Conservation (phyloP, 1,140 invertebrate genomes). For the Chrysomallon squamiferum region DNA sequence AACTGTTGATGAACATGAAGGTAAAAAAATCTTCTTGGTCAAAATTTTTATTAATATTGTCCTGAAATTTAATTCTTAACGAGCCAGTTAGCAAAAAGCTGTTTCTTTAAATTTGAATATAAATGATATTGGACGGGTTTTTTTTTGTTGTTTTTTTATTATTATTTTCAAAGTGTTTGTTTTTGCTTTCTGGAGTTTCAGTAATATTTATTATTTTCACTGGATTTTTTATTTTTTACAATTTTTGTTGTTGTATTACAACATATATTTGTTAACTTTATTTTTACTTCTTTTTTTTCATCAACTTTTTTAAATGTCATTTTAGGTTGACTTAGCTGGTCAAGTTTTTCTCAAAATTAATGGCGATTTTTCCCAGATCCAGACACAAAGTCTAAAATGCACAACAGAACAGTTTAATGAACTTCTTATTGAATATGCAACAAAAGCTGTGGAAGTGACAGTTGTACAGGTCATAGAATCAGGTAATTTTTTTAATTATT, state of each 20-base stretch:
- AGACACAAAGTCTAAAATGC: constrained; percentile 25
- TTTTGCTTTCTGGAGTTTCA: too few species aligned
- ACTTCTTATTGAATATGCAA: constrained; percentile 54
- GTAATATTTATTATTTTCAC: too few species aligned
- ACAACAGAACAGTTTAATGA: constrained; percentile 49
- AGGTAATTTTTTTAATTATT: neutral
- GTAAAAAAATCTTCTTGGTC: constrained; percentile 35
- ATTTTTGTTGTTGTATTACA: too few species aligned
- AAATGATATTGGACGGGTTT: too few species aligned
- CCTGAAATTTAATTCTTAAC: too few species aligned
- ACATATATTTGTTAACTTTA: too few species aligned
- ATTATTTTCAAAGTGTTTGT: too few species aligned
- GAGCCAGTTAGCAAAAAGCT: too few species aligned
- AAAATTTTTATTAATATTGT: too few species aligned
- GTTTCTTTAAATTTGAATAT: neutral
- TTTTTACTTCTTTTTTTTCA: too few species aligned
- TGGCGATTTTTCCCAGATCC: constrained; percentile 36
- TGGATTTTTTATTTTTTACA: too few species aligned
- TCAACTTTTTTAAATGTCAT: too few species aligned
- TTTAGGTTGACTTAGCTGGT: constrained; percentile 53
- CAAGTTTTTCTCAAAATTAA: constrained; percentile 48
- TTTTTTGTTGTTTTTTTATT: neutral
- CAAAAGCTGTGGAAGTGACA: constrained; percentile 53
- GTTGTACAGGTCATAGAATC: constrained; percentile 28
- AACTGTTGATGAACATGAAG: constrained; percentile 63